Conservation (phyloP, 64 coral and sea anemone species). For the Montipora foliosa region DNA sequence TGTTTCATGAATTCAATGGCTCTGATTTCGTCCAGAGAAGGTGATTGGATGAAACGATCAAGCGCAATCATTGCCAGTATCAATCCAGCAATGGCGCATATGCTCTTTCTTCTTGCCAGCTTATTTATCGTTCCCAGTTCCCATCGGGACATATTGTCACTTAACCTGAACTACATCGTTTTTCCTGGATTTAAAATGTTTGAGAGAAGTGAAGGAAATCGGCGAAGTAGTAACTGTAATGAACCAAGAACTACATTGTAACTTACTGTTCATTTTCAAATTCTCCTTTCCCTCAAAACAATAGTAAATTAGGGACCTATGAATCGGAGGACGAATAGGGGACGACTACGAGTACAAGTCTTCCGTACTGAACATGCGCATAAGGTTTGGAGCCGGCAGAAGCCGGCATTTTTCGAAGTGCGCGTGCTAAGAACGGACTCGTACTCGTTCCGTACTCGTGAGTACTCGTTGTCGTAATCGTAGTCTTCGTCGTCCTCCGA, state of each 20-base stretch:
- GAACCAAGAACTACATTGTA: neutral
- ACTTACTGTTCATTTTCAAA: too few relatives aligned
- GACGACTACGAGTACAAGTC: too few relatives aligned
- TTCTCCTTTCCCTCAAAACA: too few relatives aligned
- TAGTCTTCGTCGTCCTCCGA: too few relatives aligned
- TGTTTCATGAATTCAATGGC: constrained; percentile 75
- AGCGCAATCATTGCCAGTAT: neutral
- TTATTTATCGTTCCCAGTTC: neutral
- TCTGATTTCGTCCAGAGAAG: constrained; percentile 22
- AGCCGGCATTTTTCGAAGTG: too few relatives aligned
- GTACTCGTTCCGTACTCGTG: too few relatives aligned
- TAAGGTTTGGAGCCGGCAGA: too few relatives aligned
- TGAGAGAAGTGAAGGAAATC: neutral
- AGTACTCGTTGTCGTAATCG: too few relatives aligned
- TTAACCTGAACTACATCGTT: neutral
- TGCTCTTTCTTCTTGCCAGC: constrained; percentile 8
- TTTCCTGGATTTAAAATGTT: neutral
- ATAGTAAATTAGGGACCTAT: too few relatives aligned
- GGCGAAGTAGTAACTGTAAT: neutral
- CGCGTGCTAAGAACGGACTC: too few relatives aligned
- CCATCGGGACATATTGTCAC: neutral
- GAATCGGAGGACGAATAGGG: too few relatives aligned
- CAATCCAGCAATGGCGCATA: neutral
- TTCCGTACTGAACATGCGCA: too few relatives aligned
- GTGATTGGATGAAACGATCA: neutral